Evolutionary conservation across 2,113 vertebrate species (phyloP).

Genomic region (Natator depressus): DNA sequence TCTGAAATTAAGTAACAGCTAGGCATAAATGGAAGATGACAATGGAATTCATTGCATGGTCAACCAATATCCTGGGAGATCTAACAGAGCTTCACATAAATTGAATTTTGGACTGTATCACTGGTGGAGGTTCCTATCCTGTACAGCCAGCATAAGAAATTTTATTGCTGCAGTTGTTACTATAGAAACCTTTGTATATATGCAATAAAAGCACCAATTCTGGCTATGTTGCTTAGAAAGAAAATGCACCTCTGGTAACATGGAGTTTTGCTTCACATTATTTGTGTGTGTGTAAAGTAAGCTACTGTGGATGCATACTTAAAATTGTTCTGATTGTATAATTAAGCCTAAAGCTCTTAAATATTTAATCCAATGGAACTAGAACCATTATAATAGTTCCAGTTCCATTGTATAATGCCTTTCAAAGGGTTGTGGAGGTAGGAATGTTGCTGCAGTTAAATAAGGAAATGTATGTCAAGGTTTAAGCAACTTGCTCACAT

Average conservation of each 20-base stretch:
- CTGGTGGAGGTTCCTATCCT: neutral
- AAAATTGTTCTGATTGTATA: neutral
- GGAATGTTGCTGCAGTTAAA: neutral
- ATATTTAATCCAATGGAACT: neutral
- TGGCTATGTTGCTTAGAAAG: neutral
- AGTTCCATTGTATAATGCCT: neutral
- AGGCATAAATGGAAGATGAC: neutral
- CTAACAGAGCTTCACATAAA: neutral
- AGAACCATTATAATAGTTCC: neutral
- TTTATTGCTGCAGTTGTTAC: neutral
- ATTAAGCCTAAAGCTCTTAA: neutral
- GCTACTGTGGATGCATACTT: neutral
- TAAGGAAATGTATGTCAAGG: neutral
- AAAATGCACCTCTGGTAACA: neutral
- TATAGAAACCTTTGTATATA: rapidly evolving
- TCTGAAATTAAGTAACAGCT: neutral
- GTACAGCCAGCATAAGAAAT: neutral
- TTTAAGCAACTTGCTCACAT: neutral
- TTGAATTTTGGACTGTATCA: neutral
- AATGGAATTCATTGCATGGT: neutral
- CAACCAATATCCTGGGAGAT: neutral
- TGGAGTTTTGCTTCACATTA: neutral
- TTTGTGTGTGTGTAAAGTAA: neutral
- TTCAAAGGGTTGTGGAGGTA: neutral
- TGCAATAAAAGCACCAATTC: neutral